These are phyloP conservation scores for Macrostomum lignano DNA, from an alignment of 1,140 invertebrate species.

Conservation along the genomic window DNA sequence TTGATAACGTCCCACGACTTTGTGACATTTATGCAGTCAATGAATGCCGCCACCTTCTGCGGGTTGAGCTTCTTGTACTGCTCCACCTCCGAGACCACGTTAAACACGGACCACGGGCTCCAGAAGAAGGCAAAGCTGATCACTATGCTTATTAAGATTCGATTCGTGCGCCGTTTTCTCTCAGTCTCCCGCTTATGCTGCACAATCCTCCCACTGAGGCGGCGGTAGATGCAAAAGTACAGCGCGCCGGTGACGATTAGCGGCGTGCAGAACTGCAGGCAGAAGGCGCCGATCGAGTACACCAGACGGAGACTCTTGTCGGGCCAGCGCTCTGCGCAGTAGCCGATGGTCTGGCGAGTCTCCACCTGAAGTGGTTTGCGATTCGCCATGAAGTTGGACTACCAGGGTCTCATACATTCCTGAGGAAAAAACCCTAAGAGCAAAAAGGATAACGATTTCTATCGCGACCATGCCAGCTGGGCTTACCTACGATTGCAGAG, in stretches of 20 bases:
- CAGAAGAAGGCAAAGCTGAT: slow-evolving; percentile 60
- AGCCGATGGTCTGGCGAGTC: slow-evolving; percentile 10
- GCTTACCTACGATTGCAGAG: too few species aligned
- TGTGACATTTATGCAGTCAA: too few species aligned
- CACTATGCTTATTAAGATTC: slow-evolving; percentile 84
- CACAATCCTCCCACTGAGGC: slow-evolving; percentile 13
- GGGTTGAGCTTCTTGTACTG: too few species aligned
- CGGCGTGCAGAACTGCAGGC: slow-evolving; percentile 19
- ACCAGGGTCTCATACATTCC: too few species aligned
- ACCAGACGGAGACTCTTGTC: slow-evolving; percentile 7
- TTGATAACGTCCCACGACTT: too few species aligned
- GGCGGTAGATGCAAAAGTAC: slow-evolving; percentile 16
- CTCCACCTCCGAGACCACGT: slow-evolving; percentile 14
- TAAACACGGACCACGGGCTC: slow-evolving; percentile 21
- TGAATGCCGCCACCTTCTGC: too few species aligned
- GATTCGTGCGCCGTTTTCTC: slow-evolving; percentile 40
- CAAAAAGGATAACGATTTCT: too few species aligned
- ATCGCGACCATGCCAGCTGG: too few species aligned
- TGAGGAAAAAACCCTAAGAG: too few species aligned
- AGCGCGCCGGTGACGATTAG: slow-evolving; percentile 13
- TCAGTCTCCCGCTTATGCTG: slow-evolving; percentile 13
- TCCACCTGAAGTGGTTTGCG: too few species aligned
- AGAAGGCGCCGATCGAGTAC: slow-evolving; percentile 15
- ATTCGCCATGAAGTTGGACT: too few species aligned
- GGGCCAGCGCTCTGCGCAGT: slow-evolving; percentile 18